These are phyloP conservation scores for Trachemys scripta DNA, from an alignment of 2,113 vertebrate species.

Conservation along the genomic window DNA sequence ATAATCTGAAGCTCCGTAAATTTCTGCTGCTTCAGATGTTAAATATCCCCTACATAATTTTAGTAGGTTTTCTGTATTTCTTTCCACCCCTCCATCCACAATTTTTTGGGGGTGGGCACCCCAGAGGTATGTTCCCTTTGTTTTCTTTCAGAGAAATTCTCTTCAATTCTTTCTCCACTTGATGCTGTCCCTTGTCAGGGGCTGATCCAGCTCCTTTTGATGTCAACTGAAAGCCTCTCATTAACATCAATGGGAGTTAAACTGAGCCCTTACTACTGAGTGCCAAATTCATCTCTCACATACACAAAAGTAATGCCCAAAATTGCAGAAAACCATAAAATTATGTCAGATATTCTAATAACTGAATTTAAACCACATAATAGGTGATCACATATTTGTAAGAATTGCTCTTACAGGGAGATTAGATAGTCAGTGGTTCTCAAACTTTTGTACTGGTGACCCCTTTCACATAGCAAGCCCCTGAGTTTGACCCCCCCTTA, in stretches of 20 bases:
- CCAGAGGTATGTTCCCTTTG: background rate
- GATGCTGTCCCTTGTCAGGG: constrained; percentile 6
- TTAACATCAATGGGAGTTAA: constrained; percentile 1
- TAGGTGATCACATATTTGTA: background rate
- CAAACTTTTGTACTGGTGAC: too few relatives aligned
- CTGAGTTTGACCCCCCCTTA: too few relatives aligned
- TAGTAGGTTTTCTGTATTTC: constrained; percentile 30
- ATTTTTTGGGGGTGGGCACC: background rate
- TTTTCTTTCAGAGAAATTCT: background rate
- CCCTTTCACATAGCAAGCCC: too few relatives aligned
- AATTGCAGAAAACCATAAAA: background rate
- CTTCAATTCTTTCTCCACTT: background rate
- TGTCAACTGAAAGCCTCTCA: constrained; percentile 10
- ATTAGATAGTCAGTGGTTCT: too few relatives aligned
- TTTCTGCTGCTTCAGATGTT: background rate
- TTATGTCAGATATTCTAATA: background rate
- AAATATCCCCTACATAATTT: constrained; percentile 4
- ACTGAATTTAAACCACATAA: constrained; percentile 36
- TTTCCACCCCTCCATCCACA: background rate
- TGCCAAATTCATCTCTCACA: constrained; percentile 22
- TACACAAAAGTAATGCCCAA: constrained; percentile 8
- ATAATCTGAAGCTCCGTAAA: constrained; percentile 6
- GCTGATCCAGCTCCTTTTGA: constrained; percentile 16
- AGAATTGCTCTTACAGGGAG: constrained; percentile 11
- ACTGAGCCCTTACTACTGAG: background rate